phyloP scores from a whole-genome alignment of 2,113 vertebrate genomes.

The Motacilla tschutschensis region DNA sequence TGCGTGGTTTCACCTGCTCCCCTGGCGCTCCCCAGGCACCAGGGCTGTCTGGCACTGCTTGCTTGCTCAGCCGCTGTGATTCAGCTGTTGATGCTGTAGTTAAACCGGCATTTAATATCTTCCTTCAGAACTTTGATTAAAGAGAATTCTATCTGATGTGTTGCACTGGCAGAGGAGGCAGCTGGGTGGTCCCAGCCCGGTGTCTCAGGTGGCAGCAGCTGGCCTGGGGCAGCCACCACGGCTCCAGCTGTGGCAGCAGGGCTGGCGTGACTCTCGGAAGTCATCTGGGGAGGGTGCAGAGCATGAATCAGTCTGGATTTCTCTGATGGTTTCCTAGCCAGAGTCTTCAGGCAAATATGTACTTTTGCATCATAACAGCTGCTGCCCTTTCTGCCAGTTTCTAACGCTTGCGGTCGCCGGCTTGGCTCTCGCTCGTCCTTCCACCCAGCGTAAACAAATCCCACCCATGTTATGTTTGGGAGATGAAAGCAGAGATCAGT shows the following conservation, averaged over 20 bases:
- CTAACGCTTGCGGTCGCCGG: neutral
- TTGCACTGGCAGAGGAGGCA: neutral
- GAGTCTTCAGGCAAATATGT: slow-evolving; percentile 25
- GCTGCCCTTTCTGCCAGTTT: slow-evolving; percentile 32
- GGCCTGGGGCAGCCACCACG: neutral
- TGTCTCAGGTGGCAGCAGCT: neutral
- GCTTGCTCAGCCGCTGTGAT: slow-evolving; percentile 3
- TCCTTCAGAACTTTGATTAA: neutral
- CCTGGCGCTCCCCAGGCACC: neutral
- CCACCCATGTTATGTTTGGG: neutral
- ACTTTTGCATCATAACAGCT: slow-evolving; percentile 21
- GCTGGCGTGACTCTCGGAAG: neutral
- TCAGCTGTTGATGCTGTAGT: slow-evolving; percentile 19
- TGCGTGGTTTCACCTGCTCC: neutral
- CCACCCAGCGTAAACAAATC: slow-evolving; percentile 39
- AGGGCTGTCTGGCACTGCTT: neutral
- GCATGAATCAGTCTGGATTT: slow-evolving; percentile 14
- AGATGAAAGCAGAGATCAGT: slow-evolving; percentile 35
- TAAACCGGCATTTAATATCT: neutral
- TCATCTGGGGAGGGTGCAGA: slow-evolving; percentile 9
- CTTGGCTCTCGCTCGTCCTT: neutral
- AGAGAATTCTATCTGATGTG: neutral
- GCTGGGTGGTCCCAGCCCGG: neutral
- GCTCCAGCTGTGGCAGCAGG: neutral
- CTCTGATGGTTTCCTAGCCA: slow-evolving; percentile 5